These are phyloP conservation scores for Henricia sp. DNA, from an alignment of 53 echinoderm and acorn worm species.

Conservation along the genomic window DNA sequence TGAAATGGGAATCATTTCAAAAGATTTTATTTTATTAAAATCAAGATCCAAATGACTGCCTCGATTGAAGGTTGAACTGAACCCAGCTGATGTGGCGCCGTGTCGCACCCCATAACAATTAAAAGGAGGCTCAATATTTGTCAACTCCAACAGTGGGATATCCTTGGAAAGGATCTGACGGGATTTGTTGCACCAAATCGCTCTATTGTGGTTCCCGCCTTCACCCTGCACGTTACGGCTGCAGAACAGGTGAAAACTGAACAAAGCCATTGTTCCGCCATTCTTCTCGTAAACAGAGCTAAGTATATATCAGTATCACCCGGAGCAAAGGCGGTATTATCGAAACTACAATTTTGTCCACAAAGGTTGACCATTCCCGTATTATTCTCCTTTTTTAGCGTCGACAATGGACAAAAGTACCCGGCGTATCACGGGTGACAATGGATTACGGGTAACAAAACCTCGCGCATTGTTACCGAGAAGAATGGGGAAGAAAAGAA, in stretches of 20 bases:
- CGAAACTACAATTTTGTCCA: conserved; percentile 27
- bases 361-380: conserved; percentile 43
- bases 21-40: too few species aligned
- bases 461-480: conserved; percentile 1
- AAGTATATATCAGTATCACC: conserved; percentile 28
- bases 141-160: conserved; percentile 31
- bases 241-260: conserved; percentile 4
- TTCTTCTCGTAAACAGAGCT: conserved; percentile 7
- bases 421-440: not conserved
- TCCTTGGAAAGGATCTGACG: conserved; percentile 10
- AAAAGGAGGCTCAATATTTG: not conserved
- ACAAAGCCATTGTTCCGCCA: conserved; percentile 1
- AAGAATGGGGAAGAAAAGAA: conserved; percentile 12
- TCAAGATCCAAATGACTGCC: too few species aligned
- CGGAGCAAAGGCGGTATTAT: conserved; percentile 25
- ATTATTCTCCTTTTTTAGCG: conserved; percentile 23
- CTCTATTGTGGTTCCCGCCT: not conserved
- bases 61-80: not conserved
- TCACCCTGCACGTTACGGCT: not conserved
- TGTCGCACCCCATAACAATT: too few species aligned
- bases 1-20: too few species aligned
- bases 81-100: too few species aligned
- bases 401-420: not conserved
- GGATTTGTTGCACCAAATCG: conserved; percentile 38
- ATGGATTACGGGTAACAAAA: conserved; percentile 26